Evolutionary conservation across 2,113 vertebrate species (phyloP).

Genomic region (Rhombomys opimus): DNA sequence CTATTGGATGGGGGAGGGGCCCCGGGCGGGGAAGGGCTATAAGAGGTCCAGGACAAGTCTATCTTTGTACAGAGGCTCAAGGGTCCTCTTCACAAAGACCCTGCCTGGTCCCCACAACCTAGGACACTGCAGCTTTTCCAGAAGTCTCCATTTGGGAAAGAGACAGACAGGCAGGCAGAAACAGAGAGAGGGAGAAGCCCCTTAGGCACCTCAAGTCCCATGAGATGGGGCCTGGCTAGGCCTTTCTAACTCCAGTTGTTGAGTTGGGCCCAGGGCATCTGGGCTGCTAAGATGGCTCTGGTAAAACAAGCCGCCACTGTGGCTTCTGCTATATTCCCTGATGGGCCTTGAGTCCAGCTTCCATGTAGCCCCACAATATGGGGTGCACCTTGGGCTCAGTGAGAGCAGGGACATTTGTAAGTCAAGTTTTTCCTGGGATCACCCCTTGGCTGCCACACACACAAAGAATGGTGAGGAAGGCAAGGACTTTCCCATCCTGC

Average conservation of each 20-base stretch:
- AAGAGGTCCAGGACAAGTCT: neutral
- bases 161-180: too few relatives aligned
- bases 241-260: neutral
- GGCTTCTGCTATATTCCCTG: neutral
- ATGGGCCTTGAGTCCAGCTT: neutral
- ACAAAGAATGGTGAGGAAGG: neutral
- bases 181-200: neutral
- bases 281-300: neutral
- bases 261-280: neutral
- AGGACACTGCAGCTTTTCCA: neutral
- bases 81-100: neutral
- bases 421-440: neutral
- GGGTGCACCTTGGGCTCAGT: neutral
- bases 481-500: fast-evolving
- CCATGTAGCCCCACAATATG: neutral
- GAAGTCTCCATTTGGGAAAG: neutral
- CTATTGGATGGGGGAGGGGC: neutral
- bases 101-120: neutral
- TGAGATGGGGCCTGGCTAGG: neutral
- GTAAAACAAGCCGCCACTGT: neutral
- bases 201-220: neutral
- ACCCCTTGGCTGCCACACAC: neutral
- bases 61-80: neutral
- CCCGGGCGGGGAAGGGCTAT: too few relatives aligned
- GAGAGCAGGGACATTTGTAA: neutral